These are phyloP conservation scores for Synaphobranchus kaupii DNA, from an alignment of 2,797 vertebrate species.

Conservation along the genomic window DNA sequence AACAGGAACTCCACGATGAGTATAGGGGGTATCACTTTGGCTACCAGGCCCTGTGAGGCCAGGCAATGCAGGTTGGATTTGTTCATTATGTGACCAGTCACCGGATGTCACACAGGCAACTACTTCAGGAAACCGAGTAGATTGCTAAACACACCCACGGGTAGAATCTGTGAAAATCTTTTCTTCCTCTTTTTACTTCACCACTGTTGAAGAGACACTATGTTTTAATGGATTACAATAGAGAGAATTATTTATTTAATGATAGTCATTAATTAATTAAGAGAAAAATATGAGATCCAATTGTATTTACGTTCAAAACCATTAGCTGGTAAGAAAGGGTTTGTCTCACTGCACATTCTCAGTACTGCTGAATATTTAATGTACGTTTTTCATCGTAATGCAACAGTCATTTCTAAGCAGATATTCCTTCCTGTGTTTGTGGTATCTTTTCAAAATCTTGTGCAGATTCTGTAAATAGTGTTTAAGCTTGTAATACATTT, in stretches of 20 bases:
- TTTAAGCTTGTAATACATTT: not conserved
- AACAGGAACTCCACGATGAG: slow-evolving; percentile 71
- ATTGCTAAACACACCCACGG: not conserved
- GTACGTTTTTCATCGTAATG: not conserved
- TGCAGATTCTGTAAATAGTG: not conserved
- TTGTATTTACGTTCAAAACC: too few species aligned
- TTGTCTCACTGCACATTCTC: too few species aligned
- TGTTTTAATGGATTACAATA: not conserved
- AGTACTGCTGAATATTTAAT: too few species aligned
- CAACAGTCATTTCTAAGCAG: too few species aligned
- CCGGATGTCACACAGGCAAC: not conserved
- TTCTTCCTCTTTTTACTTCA: not conserved
- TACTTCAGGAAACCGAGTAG: not conserved
- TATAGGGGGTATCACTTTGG: slow-evolving; percentile 51
- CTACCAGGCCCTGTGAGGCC: fast-evolving
- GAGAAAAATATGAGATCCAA: too few species aligned
- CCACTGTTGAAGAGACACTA: not conserved
- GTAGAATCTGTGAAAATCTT: not conserved
- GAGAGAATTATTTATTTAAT: not conserved
- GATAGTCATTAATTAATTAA: too few species aligned
- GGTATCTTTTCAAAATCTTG: not conserved
- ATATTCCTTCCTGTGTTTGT: not conserved
- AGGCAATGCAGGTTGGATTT: slow-evolving; percentile 24
- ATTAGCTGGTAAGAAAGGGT: too few species aligned
- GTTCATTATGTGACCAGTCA: not conserved